These are phyloP conservation scores for Uromys caudimaculatus DNA, from an alignment of 2,797 vertebrate genomes.

Conservation along the genomic window DNA sequence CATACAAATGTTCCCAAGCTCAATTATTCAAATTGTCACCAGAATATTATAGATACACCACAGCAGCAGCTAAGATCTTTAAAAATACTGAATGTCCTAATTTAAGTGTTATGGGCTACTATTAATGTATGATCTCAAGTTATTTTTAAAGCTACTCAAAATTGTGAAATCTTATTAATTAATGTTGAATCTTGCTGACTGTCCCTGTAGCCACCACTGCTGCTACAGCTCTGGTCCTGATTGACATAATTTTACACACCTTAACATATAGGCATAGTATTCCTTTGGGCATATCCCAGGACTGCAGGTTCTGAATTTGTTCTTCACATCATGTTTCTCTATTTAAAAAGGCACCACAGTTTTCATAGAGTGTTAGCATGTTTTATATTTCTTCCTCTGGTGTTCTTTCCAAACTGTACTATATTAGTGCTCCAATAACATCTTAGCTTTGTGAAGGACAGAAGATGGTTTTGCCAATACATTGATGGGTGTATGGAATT, in stretches of 20 bases:
- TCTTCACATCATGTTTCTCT: background rate
- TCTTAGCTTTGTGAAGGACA: background rate
- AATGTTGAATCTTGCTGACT: background rate
- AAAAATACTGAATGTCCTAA: constrained; percentile 8
- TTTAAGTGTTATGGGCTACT: background rate
- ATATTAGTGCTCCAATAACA: background rate
- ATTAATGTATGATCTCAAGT: background rate
- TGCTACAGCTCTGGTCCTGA: background rate
- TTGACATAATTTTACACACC: background rate
- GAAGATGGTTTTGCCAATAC: background rate
- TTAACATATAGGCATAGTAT: background rate
- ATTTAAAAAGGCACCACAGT: background rate
- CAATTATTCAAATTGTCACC: constrained; percentile 55
- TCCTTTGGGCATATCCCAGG: background rate
- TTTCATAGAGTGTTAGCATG: background rate
- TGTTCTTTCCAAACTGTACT: background rate
- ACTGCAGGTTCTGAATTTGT: background rate
- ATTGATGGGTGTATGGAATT: background rate
- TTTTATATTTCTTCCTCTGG: background rate
- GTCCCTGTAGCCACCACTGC: background rate
- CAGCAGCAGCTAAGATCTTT: background rate
- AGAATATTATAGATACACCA: background rate
- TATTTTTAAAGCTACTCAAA: background rate
- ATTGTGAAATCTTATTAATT: background rate
- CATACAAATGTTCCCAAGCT: constrained; percentile 36